Base-by-base conservation (phyloP, 2,888 invertebrate genomes). In the Anthoptus insignis region DNA sequence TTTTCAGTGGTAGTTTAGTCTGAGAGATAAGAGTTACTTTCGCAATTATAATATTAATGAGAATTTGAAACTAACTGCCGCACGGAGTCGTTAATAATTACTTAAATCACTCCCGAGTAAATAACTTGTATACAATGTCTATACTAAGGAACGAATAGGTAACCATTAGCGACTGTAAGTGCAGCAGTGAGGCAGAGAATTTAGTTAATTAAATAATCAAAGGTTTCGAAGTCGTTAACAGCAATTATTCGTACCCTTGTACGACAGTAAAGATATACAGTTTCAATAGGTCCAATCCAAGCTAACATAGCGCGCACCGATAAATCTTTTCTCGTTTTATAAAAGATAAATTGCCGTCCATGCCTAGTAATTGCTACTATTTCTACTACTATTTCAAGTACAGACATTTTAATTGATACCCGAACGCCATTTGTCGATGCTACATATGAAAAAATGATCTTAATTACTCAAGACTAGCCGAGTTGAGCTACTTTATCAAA, bases 371-470 rank as follows among this genome's bases (percentile, higher is more conserved):
- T 49, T 63, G n/a, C n/a, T n/a, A n/a, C n/a, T n/a, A n/a, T n/a
- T n/a, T n/a, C n/a, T 37, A 49, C 61, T 63, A 56, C 63, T 56
- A 49, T 56, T 56, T 47, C 24, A 49, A 56, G 56, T 56, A 29
- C 56, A 49, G 54, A 19, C 47, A 56, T 63, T 56, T 49, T 45
- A 63, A 63, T 63, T 63, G 56, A 63, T 63, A 56, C 54, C 54
- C 47, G 54, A 63, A 63, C 47, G 61, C 54, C 54, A 61, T 61
- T 61, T 61, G 61, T 61, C 61, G 60, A 61, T 21, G 53, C 45
- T 61, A 53, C 45, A 45, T 45, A 16, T 16, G 61, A 61, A 61
- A 61, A 54, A 61, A 54, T 47, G 54, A 49, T 61, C 54, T 47
- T 56, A 61, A 56, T 61, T 49, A 61, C 34, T 56, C 27, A 61